These are phyloP conservation scores for Brevimyrus niger DNA, from an alignment of 2,113 vertebrate species.

Conservation along the genomic window DNA sequence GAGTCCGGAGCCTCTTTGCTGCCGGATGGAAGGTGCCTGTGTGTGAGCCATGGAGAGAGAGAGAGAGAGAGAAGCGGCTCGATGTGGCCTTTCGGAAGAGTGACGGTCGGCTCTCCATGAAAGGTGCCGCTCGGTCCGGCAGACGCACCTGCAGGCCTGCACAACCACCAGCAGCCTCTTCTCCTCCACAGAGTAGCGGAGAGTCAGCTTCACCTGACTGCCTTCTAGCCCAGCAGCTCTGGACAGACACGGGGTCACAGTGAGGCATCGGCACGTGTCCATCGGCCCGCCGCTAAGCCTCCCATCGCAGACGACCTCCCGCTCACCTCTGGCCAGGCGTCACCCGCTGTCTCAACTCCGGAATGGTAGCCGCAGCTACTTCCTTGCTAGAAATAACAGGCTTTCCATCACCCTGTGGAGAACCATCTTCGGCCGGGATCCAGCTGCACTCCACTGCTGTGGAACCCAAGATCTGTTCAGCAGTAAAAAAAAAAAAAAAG, in stretches of 20 bases:
- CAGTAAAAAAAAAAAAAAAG: background rate
- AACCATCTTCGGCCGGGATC: background rate
- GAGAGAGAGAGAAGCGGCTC: background rate
- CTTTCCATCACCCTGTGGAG: background rate
- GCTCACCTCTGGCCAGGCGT: slow-evolving; percentile 25
- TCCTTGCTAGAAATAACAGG: slow-evolving; percentile 17
- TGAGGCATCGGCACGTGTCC: background rate
- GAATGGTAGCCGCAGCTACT: background rate
- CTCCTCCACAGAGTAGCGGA: slow-evolving; percentile 62
- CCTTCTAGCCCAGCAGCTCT: slow-evolving; percentile 39
- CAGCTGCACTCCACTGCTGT: background rate
- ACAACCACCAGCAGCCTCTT: slow-evolving; percentile 64
- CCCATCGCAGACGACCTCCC: background rate
- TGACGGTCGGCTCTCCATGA: background rate
- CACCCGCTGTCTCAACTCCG: slow-evolving; percentile 27
- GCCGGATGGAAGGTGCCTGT: slow-evolving; percentile 62
- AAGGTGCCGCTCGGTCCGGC: background rate
- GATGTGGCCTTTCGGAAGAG: background rate
- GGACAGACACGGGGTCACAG: background rate
- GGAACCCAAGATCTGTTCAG: slow-evolving; percentile 35
- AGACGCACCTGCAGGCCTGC: slow-evolving; percentile 72
- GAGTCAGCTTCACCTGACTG: slow-evolving; percentile 64
- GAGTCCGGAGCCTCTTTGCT: slow-evolving; percentile 71
- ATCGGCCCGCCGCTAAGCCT: no score
- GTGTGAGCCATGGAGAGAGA: background rate